phyloP scores from a whole-genome alignment of 2,888 invertebrate genomes.

The Escarpia spicata region DNA sequence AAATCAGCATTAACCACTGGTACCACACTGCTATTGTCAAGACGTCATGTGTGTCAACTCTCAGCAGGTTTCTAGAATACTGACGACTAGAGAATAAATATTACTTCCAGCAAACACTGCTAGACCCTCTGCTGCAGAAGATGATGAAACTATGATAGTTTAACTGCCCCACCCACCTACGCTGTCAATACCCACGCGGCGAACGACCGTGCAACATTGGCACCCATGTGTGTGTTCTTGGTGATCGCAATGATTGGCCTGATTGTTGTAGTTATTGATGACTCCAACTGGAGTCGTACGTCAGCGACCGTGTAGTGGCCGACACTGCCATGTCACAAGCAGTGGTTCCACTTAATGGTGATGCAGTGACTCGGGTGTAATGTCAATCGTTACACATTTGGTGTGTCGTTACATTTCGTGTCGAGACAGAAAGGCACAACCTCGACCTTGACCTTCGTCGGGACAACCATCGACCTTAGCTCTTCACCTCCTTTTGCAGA shows the following conservation, averaged over 20 bases:
- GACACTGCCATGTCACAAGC: background rate
- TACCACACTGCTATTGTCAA: background rate
- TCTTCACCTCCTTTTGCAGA: slow-evolving; percentile 64
- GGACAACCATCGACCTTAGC: slow-evolving; percentile 20
- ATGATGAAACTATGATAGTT: background rate
- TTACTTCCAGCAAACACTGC: background rate
- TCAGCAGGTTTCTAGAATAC: background rate
- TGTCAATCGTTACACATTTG: background rate
- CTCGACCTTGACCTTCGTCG: background rate
- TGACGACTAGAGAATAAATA: slow-evolving; percentile 13
- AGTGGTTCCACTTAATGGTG: background rate
- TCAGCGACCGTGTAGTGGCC: background rate
- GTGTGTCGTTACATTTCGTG: background rate
- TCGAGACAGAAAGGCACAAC: slow-evolving; percentile 17
- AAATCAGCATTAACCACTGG: background rate
- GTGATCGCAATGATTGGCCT: background rate
- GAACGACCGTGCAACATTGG: slow-evolving; percentile 9
- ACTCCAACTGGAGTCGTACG: no score
- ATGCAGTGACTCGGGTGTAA: background rate
- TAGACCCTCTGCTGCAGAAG: background rate
- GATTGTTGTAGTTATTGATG: background rate
- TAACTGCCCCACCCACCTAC: background rate
- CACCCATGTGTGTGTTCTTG: background rate
- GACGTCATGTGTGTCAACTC: background rate
- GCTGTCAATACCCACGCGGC: background rate